Evolutionary conservation across 2,113 vertebrate species (phyloP), one percentile per base, ranked within the genome.

Genomic region (Castor canadensis): DNA sequence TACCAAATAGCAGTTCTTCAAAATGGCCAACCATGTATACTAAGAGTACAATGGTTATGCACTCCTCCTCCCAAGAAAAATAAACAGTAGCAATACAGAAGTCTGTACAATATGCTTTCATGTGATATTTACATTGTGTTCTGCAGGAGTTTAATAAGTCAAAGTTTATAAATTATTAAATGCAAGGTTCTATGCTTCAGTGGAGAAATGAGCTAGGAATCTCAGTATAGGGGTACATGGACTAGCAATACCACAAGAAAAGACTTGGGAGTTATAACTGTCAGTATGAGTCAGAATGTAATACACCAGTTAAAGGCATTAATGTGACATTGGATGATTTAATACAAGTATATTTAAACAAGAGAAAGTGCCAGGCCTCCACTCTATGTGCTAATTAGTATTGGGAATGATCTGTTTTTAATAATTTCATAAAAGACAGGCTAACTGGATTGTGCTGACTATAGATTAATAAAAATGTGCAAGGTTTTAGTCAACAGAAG

Each of bases 261-360:
- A 71, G 15, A 58, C 66, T 38, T 60, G 71, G 30, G 47, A 77
- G 19, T 52, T 89, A 87, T 1, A 94, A 38, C 20, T 88, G 40
- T 81, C 45, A 87, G 75, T 38, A 54, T 89, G 88, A 93, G 43
- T 96, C 84, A 87, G 22, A 91, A 47, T 86, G 9, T 52, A 85
- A 77, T 30, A 85, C 6, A 67, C 20, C 3, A 87, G 58, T 54
- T 90, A 93, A 92, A 96, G 64, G 79, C 15, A 56, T 56, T 56
- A 88, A 80, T 38, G 19, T 82, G 73, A n/a, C 20, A 82, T 4
- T 81, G 58, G 89, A 13, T 88, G n/a, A 86, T n/a, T 84, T 85
- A 62, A 94, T 62, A 28, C 10, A 81, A 73, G 52, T 30, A 89
- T 80, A 95, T 83, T 94, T 84, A 80, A 76, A 71, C 58, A 80